Evolutionary conservation across 1,140 invertebrate species (phyloP).

Genomic region (Heterodera carotae): DNA sequence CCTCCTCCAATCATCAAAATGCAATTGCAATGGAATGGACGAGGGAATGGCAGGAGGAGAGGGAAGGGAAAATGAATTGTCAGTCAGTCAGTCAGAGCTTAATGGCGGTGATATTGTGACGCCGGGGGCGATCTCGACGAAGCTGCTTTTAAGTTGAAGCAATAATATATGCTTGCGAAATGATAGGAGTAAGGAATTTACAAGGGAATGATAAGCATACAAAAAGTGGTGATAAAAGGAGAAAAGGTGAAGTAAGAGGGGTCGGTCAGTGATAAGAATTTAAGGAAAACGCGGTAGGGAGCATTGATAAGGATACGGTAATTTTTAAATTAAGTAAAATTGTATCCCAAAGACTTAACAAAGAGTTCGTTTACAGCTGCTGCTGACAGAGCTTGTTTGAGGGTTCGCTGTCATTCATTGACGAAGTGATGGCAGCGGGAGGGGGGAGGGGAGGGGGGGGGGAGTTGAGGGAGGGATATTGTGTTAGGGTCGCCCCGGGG

Average conservation of each 20-base stretch:
- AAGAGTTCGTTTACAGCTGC: background rate
- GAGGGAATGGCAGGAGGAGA: background rate
- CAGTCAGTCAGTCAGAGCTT: background rate
- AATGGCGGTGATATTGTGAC: background rate
- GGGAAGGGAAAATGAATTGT: background rate
- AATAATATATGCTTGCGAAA: background rate
- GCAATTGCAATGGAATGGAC: background rate
- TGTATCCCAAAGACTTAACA: too few relatives aligned
- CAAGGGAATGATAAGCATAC: too few relatives aligned
- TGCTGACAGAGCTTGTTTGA: background rate
- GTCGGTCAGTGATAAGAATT: too few relatives aligned
- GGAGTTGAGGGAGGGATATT: background rate
- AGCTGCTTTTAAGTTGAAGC: background rate
- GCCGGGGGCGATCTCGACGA: background rate
- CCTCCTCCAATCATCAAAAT: background rate
- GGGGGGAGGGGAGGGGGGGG: too few relatives aligned
- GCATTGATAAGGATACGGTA: background rate
- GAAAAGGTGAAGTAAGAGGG: too few relatives aligned
- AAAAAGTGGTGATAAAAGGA: too few relatives aligned
- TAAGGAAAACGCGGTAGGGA: background rate
- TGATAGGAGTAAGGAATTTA: too few relatives aligned
- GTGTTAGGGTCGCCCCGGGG: background rate
- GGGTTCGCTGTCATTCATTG: too few relatives aligned
- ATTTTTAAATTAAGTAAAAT: too few relatives aligned
- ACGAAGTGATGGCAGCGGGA: background rate